Conservation (phyloP, 2,888 invertebrate species). For the Agriopis leucophaearia region DNA sequence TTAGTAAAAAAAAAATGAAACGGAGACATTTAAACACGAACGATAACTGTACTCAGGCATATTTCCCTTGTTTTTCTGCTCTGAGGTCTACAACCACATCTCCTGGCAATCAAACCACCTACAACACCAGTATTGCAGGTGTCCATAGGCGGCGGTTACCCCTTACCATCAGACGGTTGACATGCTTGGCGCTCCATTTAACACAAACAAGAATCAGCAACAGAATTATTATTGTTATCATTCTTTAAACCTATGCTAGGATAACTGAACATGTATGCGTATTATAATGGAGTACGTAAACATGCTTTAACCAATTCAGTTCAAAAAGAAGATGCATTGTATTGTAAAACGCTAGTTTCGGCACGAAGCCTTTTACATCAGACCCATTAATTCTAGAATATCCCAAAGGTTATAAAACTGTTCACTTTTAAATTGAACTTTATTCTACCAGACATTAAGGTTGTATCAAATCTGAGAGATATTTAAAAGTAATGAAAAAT, state of each 20-base stretch:
- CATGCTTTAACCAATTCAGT: slow-evolving; percentile 68
- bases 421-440: slow-evolving; percentile 22
- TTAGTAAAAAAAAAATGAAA: no score
- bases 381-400: slow-evolving; percentile 65
- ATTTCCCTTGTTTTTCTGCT: no score
- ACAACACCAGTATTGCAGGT: no score
- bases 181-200: no score
- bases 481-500: slow-evolving; percentile 24
- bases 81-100: no score
- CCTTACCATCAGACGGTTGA: no score
- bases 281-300: slow-evolving; percentile 59
- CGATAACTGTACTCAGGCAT: no score
- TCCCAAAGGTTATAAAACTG: slow-evolving; percentile 53
- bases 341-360: slow-evolving; percentile 81
- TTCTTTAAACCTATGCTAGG: slow-evolving; percentile 25
- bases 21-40: no score
- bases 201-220: no score
- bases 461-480: slow-evolving; percentile 8
- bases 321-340: slow-evolving; percentile 76
- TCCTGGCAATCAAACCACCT: no score
- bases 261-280: slow-evolving; percentile 56
- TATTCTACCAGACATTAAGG: slow-evolving; percentile 17
- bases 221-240: no score
- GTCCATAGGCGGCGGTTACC: no score
- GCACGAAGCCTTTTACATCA: slow-evolving; percentile 81